A percentile compares a stretch with the other conserved stretches of the same genome.
Evolutionary conservation across 2,888 invertebrate genomes (phyloP).

Genomic region (Limnephilus auricula): DNA sequence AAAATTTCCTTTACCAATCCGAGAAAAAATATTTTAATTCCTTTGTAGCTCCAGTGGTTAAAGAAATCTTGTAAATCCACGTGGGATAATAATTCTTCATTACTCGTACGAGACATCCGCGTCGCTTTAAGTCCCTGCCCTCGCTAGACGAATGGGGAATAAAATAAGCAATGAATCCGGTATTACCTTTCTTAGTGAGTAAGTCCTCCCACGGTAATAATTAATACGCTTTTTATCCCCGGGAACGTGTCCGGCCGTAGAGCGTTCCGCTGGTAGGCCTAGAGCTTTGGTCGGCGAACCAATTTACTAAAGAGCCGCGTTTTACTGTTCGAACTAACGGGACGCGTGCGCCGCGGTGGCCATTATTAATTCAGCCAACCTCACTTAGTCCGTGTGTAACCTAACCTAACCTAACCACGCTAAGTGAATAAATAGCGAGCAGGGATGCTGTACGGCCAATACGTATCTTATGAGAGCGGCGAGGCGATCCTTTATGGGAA

Average conservation of each 20-base stretch:
- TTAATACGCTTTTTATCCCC: conserved; percentile 61
- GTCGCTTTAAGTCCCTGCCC: conserved; percentile 42
- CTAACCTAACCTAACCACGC: conserved; percentile 56
- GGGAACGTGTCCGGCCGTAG: conserved; percentile 40
- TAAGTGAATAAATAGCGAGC: conserved; percentile 52
- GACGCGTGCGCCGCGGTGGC: conserved; percentile 31
- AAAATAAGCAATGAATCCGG: conserved; percentile 58
- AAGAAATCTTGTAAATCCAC: no score
- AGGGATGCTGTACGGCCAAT: conserved; percentile 38
- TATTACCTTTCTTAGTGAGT: conserved; percentile 39
- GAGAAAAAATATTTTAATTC: no score
- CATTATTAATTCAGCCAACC: conserved; percentile 64
- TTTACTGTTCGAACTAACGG: conserved; percentile 60
- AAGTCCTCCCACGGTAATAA: conserved; percentile 57
- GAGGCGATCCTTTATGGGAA: conserved; percentile 37
- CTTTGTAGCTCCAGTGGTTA: no score
- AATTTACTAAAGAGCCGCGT: conserved; percentile 64
- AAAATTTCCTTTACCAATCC: no score
- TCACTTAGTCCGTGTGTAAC: conserved; percentile 55
- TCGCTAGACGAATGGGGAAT: conserved; percentile 60
- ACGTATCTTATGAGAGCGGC: conserved; percentile 43
- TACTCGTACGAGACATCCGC: conserved; percentile 32
- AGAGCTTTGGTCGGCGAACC: conserved; percentile 17
- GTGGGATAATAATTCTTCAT: conserved; percentile 11
- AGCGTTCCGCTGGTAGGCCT: background rate